Evolutionary conservation across 2,888 invertebrate species (phyloP), one percentile per base, ranked within the genome.

Genomic region (Tipula unca): DNA sequence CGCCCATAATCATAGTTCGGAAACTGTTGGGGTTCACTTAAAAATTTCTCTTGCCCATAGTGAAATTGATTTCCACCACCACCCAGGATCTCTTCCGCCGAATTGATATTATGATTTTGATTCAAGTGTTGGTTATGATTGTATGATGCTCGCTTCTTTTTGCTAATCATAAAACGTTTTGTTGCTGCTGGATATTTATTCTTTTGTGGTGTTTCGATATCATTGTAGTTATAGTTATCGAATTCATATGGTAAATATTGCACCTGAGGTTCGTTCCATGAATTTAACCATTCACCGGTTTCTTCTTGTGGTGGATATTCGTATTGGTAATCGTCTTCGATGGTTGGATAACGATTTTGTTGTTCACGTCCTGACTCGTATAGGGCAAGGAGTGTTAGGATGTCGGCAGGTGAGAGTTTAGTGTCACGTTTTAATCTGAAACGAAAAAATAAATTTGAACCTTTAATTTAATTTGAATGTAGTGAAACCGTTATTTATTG

Each of bases 131-230:
- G 29, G 14, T 36, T 35, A 84, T 36, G 20, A 42, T 39, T 39
- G 29, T 25, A 39, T 13, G 25, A 48, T 29, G 91, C 90, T 39
- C 90, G 89, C 87, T 90, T 90, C 89, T 90, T 90, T 87, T 90
- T 91, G 86, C 90, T 87, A 48, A 91, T 90, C 91, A 90, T 91
- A 85, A 89, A 91, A 20, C 91, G 90, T 87, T 91, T 90, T 8
- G 88, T 87, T 82, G 88, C 88, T 36, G 69, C 25, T 10, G 69
- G 25, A 69, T 69, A 69, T 69, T 69, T 20, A 35, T 6, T 85
- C 8, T 36, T 83, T 85, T 54, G 85, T 29, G 20, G 86, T 84
- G 14, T 85, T 36, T 85, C 20, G 39, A 84, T 83, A n/a, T 32
- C 29, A 48, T 69, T 83, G 17, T 29, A 17, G 25, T 29, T 25